Base-by-base conservation (phyloP, 2,113 vertebrate genomes). In the Grammomys surdaster region DNA sequence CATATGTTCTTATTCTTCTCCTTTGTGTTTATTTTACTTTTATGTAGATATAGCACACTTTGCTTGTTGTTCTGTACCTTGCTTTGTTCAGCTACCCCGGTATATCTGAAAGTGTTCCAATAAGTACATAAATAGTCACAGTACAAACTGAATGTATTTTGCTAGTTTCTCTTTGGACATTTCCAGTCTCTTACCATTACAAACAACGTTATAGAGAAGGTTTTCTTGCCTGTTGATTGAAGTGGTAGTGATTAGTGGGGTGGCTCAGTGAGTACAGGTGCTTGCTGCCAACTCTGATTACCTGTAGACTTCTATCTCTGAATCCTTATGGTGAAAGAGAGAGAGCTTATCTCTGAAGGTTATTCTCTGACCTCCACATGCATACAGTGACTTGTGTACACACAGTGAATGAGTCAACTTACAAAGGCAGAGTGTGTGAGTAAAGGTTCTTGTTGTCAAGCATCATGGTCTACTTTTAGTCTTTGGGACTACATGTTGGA, bases 21-120 rank as follows among this genome's bases (percentile, higher is more conserved):
- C 22, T 13, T 63, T 63, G 81, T 84, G 24, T 84, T 60, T 82
- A 40, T n/a, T 28, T 84, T 22, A 84, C n/a, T 63, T 60, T 63
- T 84, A 63, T 84, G 24, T 5, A 56, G 91, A 17, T 14, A 67
- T 11, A 63, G 22, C 16, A 7, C 81, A 73, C n/a, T 72, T 77
- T 31, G 86, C 78, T 82, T 16, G 60, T 48, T 92, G 7, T 90
- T 93, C 1, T 81, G 3, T 92, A 67, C 14, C 36, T 95, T 91
- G 78, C 4, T 95, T 95, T 94, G 48, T 81, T 97, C 48, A 94
- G n/a, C n/a, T 1, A 84, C 93, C 75, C 63, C 13, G 75, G 13
- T 75, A 73, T 14, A 36, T 89, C 93, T 95, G 58, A 69, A 28
- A 75, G n/a, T 93, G 76, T 10, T 91, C 89, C 26, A 26, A 5